Conservation (phyloP, 2,888 invertebrate genomes). For the Sympetrum striolatum region DNA sequence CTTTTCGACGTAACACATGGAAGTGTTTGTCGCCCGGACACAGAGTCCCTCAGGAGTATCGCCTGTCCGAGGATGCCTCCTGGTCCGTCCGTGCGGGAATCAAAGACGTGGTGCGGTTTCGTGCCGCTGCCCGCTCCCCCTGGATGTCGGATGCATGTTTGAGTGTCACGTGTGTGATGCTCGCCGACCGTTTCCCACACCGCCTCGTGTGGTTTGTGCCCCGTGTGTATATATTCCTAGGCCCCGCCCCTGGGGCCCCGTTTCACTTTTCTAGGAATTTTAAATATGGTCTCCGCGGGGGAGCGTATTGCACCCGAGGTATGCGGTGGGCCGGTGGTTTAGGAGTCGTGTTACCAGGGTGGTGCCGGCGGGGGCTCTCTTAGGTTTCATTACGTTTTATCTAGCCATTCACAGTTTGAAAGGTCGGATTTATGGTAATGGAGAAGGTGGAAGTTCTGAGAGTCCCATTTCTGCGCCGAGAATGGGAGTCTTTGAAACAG, state of each 20-base stretch:
- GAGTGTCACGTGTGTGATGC: constrained; percentile 2
- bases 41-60: neutral
- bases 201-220: neutral
- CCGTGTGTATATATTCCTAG: neutral
- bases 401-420: neutral
- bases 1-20: neutral
- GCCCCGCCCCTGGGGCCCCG: neutral
- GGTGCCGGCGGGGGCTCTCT: neutral
- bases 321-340: neutral
- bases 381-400: neutral
- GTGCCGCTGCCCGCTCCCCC: neutral
- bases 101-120: neutral
- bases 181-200: neutral
- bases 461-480: neutral
- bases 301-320: neutral
- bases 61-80: neutral
- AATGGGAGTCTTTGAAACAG: no score
- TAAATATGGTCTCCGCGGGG: neutral
- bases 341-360: neutral
- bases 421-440: neutral
- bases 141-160: neutral
- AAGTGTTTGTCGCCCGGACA: neutral
- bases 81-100: neutral
- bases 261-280: neutral
- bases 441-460: neutral